phyloP scores from a whole-genome alignment of 2,888 invertebrate genomes.

The Scaptomyza parva region DNA sequence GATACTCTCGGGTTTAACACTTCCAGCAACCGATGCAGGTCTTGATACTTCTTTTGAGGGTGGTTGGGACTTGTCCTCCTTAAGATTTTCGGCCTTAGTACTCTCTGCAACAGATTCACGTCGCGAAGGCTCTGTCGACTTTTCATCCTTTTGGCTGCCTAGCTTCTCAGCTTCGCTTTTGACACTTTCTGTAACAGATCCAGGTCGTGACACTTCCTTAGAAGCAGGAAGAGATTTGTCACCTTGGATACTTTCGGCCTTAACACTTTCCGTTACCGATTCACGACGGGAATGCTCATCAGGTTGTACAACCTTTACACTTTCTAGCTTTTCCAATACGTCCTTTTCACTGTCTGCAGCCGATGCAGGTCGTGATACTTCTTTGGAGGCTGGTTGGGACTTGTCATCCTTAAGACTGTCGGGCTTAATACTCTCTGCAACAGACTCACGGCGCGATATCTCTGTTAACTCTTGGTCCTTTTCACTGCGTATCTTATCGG shows the following conservation, averaged over 20 bases:
- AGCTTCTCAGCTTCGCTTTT: conserved; percentile 1
- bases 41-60: neutral
- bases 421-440: neutral
- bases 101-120: conserved; percentile 46
- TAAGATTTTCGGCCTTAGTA: neutral
- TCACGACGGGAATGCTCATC: conserved; percentile 4
- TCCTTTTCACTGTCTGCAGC: neutral
- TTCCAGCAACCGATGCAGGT: neutral
- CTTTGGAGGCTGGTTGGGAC: too few species aligned
- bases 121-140: conserved; percentile 30
- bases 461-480: conserved; percentile 30
- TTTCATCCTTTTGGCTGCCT: conserved; percentile 13
- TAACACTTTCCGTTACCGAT: conserved; percentile 39
- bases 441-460: conserved; percentile 28
- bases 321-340: conserved; percentile 1
- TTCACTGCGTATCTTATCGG: conserved; percentile 20
- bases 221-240: conserved; percentile 13
- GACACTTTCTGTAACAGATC: conserved; percentile 25
- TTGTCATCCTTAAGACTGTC: too few species aligned
- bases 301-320: neutral
- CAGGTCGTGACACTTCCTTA: conserved; percentile 29
- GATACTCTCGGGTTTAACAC: neutral
- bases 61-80: neutral
- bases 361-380: conserved; percentile 9
- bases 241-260: conserved; percentile 23